phyloP scores from a whole-genome alignment of 2,888 invertebrate genomes.

The Pyrochroa serraticornis region DNA sequence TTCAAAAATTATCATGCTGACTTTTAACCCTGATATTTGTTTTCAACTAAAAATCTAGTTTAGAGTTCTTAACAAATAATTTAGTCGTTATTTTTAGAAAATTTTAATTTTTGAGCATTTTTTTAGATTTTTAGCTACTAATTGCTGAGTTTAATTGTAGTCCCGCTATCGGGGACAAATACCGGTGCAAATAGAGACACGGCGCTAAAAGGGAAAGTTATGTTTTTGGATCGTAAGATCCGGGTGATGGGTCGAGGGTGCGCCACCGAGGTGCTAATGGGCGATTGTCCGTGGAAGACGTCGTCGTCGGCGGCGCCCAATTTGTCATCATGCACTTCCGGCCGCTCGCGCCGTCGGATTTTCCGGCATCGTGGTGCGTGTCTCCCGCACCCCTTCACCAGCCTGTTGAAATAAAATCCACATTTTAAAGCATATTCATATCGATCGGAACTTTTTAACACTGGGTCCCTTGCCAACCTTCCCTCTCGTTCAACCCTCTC shows the following conservation, averaged over 20 bases:
- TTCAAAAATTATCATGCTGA: too few relatives aligned
- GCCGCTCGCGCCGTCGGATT: constrained; percentile 37
- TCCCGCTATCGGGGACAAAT: too few relatives aligned
- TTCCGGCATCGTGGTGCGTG: constrained; percentile 29
- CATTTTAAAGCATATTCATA: constrained; percentile 71
- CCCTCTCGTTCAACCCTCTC: constrained; percentile 46
- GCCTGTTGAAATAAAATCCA: constrained; percentile 67
- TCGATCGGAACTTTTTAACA: constrained; percentile 68
- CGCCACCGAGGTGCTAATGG: constrained; percentile 26
- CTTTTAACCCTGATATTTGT: too few relatives aligned
- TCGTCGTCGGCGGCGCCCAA: constrained; percentile 13
- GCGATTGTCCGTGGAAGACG: constrained; percentile 31
- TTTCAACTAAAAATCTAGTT: too few relatives aligned
- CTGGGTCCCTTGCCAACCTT: constrained; percentile 54
- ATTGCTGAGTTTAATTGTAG: too few relatives aligned
- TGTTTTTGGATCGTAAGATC: too few relatives aligned
- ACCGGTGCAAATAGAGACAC: too few relatives aligned
- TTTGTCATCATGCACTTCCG: constrained; percentile 5
- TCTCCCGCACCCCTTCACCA: constrained; percentile 40
- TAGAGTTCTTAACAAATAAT: too few relatives aligned
- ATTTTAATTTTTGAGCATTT: too few relatives aligned
- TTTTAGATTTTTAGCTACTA: too few relatives aligned
- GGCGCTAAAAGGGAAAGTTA: too few relatives aligned
- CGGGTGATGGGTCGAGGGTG: not conserved
- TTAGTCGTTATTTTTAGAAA: too few relatives aligned